Evolutionary conservation across 2,113 vertebrate species (phyloP).

Genomic region (Accipiter virgatus): DNA sequence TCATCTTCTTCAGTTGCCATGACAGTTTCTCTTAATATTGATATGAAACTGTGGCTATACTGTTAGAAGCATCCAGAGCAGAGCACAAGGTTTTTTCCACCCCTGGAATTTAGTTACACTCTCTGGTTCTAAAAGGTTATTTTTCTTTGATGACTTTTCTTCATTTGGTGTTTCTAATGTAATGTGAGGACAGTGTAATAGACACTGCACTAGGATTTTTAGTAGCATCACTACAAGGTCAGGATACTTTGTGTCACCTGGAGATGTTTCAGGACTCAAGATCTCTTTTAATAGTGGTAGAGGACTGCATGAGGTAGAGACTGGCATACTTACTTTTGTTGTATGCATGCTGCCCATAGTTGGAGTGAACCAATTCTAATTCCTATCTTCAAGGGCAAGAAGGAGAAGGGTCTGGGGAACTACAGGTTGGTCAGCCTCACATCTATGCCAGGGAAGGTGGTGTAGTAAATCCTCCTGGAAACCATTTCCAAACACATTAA

Average conservation of each 20-base stretch:
- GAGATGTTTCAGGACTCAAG: neutral
- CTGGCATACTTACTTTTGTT: neutral
- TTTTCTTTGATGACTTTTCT: neutral
- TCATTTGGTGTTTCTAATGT: neutral
- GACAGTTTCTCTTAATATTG: neutral
- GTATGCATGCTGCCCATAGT: neutral
- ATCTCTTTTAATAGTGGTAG: neutral
- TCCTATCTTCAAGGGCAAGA: neutral
- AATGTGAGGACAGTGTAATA: neutral
- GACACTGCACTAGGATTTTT: neutral
- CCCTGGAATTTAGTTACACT: neutral
- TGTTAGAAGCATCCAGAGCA: neutral
- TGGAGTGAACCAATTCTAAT: neutral
- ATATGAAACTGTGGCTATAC: neutral
- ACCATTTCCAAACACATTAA: neutral
- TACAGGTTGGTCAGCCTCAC: neutral
- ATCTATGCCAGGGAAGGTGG: neutral
- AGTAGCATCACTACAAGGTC: neutral
- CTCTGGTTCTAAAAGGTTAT: neutral
- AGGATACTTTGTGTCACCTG: neutral
- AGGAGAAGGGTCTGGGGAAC: neutral
- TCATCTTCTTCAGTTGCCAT: neutral
- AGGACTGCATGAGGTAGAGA: neutral
- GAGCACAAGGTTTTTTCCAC: neutral
- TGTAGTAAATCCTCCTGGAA: neutral